Percentiles rank a stretch among this genome's conserved stretches.
Evolutionary conservation across 2,797 vertebrate species (phyloP).

Genomic region (Geotrypetes seraphini): DNA sequence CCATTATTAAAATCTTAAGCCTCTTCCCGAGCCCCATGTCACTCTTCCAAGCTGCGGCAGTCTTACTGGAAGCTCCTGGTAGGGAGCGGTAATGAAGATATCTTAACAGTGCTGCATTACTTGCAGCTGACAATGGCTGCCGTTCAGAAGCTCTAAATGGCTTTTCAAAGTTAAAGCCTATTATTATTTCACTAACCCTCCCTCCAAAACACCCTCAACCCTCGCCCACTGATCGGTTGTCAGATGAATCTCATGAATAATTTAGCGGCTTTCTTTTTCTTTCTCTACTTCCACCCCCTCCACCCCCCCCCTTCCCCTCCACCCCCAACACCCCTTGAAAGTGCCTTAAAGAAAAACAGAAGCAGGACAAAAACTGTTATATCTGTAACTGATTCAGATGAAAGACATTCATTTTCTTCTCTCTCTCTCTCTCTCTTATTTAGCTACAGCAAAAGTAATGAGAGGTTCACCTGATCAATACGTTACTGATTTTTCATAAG

Average conservation of each 20-base stretch:
- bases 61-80: constrained; percentile 8
- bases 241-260: constrained; percentile 39
- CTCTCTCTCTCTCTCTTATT: too few species aligned
- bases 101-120: constrained; percentile 2
- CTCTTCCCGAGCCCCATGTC: constrained; percentile 10
- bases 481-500: too few species aligned
- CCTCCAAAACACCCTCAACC: constrained; percentile 8
- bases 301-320: too few species aligned
- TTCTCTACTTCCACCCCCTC: background rate
- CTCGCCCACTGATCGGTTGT: constrained; percentile 31
- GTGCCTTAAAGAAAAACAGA: constrained; percentile 16
- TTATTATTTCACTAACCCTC: too few species aligned
- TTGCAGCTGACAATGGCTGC: constrained; percentile 17
- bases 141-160: constrained; percentile 25
- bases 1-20: constrained; percentile 31
- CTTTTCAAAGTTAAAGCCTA: constrained; percentile 36
- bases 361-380: background rate
- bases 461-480: too few species aligned
- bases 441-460: too few species aligned
- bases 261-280: constrained; percentile 24
- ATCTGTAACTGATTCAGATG: constrained; percentile 9
- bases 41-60: constrained; percentile 5
- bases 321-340: background rate
- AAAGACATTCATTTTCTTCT: too few species aligned
- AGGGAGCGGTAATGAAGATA: constrained; percentile 22